Evolutionary conservation across 2,888 invertebrate genomes (phyloP), one percentile per base, ranked within the genome.

Genomic region (Timema cristinae): DNA sequence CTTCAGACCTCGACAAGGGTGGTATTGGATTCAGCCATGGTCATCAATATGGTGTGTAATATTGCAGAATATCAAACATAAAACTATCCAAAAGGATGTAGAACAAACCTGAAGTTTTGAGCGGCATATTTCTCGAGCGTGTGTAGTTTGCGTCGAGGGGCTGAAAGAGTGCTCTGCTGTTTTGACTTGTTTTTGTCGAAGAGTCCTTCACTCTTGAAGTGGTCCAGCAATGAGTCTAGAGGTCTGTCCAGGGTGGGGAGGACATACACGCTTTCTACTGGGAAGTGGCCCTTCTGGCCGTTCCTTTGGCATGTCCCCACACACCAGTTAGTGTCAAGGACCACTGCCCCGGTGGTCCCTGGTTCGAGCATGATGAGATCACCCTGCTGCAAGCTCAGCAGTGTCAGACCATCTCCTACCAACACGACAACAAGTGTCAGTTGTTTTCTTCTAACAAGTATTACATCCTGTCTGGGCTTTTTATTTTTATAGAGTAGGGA

Each of bases 241-340:
- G 97, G 97, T 80, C 88, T 86, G 5, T 87, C 86, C 75, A 95
- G 84, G 0, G 94, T 91, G 7, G 97, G 95, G 75, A 98, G 82
- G 70, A 97, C 91, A 78, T 94, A 93, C 15, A 97, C 91, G 79
- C 89, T 89, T 79, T 95, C 94, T 0, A 92, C 91, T 0, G 94
- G 92, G 82, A 97, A 95, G 77, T 94, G 88, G 0, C 97, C 97
- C 77, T 87, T 85, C 75, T 87, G 85, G 1, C 87, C 88, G 73
- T 91, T 90, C 69, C 89, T 87, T 32, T 71, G 71, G 54, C 70
- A 69, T 77, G 88, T 85, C 13, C 94, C 94, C 70, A 88, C 87
- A 71, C 90, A 90, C 90, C 91, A 91, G 32, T 88, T 88, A 47
- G 86, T 86, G 76, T 88, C 89, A 84, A 92, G 85, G 48, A 95